Conservation (phyloP, 2,797 vertebrate genomes). For the Crenichthys baileyi region DNA sequence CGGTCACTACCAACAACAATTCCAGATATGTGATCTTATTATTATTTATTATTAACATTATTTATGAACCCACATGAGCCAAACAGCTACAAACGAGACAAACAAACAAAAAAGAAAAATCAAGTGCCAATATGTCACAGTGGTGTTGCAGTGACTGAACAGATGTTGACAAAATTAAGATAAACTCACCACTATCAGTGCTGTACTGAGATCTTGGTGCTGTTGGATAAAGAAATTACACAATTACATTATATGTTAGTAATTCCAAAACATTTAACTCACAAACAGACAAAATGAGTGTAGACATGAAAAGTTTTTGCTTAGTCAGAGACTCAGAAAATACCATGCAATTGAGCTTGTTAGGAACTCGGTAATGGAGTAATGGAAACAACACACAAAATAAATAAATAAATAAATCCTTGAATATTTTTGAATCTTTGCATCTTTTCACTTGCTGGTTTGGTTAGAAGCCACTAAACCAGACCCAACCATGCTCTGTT, state of each 20-base stretch:
- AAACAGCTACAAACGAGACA: neutral
- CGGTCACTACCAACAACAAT: slow-evolving; percentile 21
- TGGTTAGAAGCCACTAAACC: slow-evolving; percentile 36
- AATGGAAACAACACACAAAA: neutral
- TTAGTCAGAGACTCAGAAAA: slow-evolving; percentile 32
- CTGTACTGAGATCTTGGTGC: slow-evolving; percentile 72
- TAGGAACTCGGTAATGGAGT: slow-evolving; percentile 24
- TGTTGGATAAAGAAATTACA: slow-evolving; percentile 44
- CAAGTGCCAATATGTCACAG: neutral
- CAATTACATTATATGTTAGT: slow-evolving; percentile 1
- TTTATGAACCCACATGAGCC: neutral
- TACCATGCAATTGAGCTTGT: slow-evolving; percentile 27
- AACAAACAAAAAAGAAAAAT: neutral
- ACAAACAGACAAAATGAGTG: neutral
- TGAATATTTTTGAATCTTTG: neutral
- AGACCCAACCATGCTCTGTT: slow-evolving; percentile 34
- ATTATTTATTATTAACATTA: neutral
- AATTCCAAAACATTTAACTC: neutral
- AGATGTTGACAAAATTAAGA: neutral
- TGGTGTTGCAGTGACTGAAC: no score
- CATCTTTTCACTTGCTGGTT: slow-evolving; percentile 47
- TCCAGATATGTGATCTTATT: slow-evolving; percentile 33
- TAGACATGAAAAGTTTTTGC: slow-evolving; percentile 35
- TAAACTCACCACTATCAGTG: slow-evolving; percentile 71
- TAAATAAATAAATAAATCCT: slow-evolving; percentile 4